A percentile compares a stretch with the other conserved stretches of the same genome.
phyloP scores from a whole-genome alignment of 2,888 invertebrate species.

The Cephus sareptanus region DNA sequence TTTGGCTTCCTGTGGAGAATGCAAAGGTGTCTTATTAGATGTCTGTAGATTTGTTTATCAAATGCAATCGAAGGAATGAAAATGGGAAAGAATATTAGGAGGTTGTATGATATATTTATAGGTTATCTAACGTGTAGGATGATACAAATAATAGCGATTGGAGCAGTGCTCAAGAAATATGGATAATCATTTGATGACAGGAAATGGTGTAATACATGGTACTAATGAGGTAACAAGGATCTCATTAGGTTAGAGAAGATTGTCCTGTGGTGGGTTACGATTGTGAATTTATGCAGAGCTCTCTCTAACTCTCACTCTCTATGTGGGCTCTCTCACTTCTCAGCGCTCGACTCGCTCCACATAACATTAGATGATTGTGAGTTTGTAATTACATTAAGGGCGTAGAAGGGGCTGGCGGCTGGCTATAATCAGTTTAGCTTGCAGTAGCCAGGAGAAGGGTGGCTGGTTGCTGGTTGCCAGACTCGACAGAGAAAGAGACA shows the following conservation, averaged over 20 bases:
- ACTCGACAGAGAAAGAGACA: background rate
- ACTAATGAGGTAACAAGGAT: background rate
- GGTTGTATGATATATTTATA: background rate
- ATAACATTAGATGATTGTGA: constrained; percentile 54
- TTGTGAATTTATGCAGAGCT: background rate
- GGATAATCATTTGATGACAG: background rate
- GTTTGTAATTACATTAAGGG: constrained; percentile 52
- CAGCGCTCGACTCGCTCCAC: constrained; percentile 23
- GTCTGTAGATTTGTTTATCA: background rate
- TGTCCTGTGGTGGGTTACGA: background rate
- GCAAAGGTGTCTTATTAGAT: background rate
- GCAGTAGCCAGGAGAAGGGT: constrained; percentile 44
- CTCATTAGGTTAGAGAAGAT: background rate
- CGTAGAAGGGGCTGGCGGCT: constrained; percentile 38
- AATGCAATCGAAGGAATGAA: background rate
- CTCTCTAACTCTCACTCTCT: background rate
- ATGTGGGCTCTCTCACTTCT: background rate
- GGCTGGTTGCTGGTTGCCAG: constrained; percentile 36
- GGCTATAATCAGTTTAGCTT: constrained; percentile 53
- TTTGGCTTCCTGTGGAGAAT: background rate
- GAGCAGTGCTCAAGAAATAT: background rate
- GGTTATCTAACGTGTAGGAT: background rate
- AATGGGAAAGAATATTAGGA: background rate
- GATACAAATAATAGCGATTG: background rate
- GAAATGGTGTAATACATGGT: background rate